Base-by-base conservation (phyloP, 2,888 invertebrate species). In the Ophonus ardosiacus region DNA sequence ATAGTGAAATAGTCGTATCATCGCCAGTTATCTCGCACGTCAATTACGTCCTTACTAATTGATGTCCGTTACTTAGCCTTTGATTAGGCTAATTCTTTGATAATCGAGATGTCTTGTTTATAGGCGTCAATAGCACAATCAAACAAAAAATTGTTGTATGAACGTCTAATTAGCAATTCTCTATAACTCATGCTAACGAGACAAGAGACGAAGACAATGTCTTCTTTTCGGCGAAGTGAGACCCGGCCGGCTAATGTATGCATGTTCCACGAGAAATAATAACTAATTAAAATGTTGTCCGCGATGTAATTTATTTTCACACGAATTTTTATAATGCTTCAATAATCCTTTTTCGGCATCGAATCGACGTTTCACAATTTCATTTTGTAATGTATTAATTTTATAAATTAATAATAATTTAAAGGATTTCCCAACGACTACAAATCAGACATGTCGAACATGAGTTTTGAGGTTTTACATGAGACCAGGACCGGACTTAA, bases 331-430 rank as follows among this genome's bases (percentile, higher is more conserved):
- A 78, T 78, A 74, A 71, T 71, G 71, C 71, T 43, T 78, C 56
- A 78, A 57, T 79, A 61, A 63, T 80, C 80, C 80, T 80, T 80
- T 80, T 80, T 80, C 40, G 80, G 80, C 17, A 80, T 63, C 43
- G 17, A 63, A 80, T 63, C 43, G 17, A 63, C 18, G 40, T 80
- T 80, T 24, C 80, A 80, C 63, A 79, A 79, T 79, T 79, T 65
- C 24, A 38, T 81, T 63, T 81, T 65, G 65, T 81, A 81, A 81
- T 68, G 81, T 51, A 81, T 81, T 81, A 63, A 65, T 81, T 81
- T 81, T 56, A 56, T 81, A 68, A 68, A 81, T 81, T 81, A 81
- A 65, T 81, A 81, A 81, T 68, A 81, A 81, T 81, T 81, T 81
- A 51, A 24, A 43, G 81, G 31, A 68, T 81, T 81, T 65, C 81